A percentile compares a stretch with the other conserved stretches of the same genome.
These are phyloP conservation scores for Doris montereyensis DNA, from an alignment of 2,888 invertebrate species.

Conservation along the genomic window DNA sequence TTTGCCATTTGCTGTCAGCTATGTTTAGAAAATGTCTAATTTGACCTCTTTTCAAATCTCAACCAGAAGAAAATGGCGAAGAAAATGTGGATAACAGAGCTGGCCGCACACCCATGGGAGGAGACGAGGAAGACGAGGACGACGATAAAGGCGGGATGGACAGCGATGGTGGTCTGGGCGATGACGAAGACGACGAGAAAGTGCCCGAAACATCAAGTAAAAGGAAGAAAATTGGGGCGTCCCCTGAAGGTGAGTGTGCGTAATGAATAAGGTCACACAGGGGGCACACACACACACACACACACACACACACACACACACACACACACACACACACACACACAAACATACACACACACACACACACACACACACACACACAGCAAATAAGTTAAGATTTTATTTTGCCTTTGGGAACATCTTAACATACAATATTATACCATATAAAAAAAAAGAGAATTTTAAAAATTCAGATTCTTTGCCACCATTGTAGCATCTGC, in stretches of 20 bases:
- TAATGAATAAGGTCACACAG: background rate
- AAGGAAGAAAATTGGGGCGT: constrained; percentile 36
- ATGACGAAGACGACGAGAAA: constrained; percentile 41
- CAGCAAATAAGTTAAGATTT: background rate
- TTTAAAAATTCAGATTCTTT: no score
- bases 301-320: background rate
- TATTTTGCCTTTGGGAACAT: no score
- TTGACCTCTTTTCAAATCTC: no score
- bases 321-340: background rate
- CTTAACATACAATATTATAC: no score
- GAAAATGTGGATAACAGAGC: constrained; percentile 16
- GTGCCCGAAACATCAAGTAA: constrained; percentile 28
- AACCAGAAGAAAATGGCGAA: constrained; percentile 3
- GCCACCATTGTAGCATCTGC: no score
- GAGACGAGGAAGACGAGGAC: constrained; percentile 39
- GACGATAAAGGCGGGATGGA: constrained; percentile 35
- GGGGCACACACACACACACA: background rate
- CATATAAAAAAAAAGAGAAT: no score
- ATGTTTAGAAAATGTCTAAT: no score
- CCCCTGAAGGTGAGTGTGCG: constrained; percentile 31
- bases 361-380: no score
- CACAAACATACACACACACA: no score
- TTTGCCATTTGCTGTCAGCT: no score
- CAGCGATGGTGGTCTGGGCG: constrained; percentile 34
- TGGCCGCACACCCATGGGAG: constrained; percentile 25